These are phyloP conservation scores for Diloba caeruleocephala DNA, from an alignment of 2,888 invertebrate genomes.

Conservation along the genomic window DNA sequence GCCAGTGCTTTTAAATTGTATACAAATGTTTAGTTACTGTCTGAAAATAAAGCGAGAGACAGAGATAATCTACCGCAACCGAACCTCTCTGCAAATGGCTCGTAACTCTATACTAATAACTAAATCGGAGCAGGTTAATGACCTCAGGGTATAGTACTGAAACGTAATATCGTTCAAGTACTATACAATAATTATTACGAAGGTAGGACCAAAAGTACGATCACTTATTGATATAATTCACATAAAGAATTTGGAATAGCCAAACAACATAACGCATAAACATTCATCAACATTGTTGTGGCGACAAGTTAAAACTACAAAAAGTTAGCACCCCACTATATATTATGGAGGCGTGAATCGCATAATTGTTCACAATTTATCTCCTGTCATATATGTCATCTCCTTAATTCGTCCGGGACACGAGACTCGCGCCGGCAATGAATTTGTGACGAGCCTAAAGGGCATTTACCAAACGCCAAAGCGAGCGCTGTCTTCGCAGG, in stretches of 20 bases:
- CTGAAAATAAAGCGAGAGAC: too few relatives aligned
- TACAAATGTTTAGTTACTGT: too few relatives aligned
- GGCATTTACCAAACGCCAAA: conserved; percentile 63
- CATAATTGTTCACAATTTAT: conserved; percentile 83
- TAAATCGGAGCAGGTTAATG: too few relatives aligned
- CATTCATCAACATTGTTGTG: conserved; percentile 43
- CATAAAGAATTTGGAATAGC: background rate
- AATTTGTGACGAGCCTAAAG: conserved; percentile 51
- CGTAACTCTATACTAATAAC: too few relatives aligned
- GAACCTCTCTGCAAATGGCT: too few relatives aligned
- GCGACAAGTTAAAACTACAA: conserved; percentile 43
- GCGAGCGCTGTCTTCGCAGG: conserved; percentile 70
- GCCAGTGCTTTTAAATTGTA: too few relatives aligned
- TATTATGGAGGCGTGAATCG: conserved; percentile 60
- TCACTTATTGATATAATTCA: too few relatives aligned
- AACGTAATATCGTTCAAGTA: too few relatives aligned
- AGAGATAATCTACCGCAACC: too few relatives aligned
- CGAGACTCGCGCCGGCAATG: conserved; percentile 58
- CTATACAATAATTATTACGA: too few relatives aligned
- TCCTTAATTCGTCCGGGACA: conserved; percentile 74
- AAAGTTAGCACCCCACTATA: conserved; percentile 62
- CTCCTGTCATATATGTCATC: conserved; percentile 83
- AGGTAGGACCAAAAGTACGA: too few relatives aligned
- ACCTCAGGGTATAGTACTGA: too few relatives aligned
- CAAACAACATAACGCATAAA: conserved; percentile 22